A percentile compares a stretch with the other conserved stretches of the same genome.
Conservation (phyloP, 2,113 vertebrate species). For the Piprites chloris region DNA sequence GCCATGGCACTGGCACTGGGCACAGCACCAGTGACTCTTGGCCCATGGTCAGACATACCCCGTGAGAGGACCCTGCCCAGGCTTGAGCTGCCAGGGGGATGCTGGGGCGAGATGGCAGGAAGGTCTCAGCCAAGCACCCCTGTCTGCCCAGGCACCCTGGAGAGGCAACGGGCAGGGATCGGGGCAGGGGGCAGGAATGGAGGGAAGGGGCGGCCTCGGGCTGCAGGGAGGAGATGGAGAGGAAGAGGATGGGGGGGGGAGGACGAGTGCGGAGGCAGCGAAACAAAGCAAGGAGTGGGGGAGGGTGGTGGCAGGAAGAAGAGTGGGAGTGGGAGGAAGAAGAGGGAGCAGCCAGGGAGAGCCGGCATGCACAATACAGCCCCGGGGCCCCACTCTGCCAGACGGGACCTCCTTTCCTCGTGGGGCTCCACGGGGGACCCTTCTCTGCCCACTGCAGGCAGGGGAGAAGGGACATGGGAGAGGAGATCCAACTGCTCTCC, state of each 20-base stretch:
- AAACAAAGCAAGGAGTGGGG: not conserved
- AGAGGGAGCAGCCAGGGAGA: not conserved
- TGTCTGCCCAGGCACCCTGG: not conserved
- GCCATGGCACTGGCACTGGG: not conserved
- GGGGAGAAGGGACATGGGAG: accelerated
- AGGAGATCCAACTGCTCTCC: not conserved
- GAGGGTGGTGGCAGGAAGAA: not conserved
- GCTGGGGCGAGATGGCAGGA: too few species aligned
- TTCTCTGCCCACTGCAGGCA: not conserved
- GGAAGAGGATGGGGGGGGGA: not conserved
- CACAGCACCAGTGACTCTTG: not conserved
- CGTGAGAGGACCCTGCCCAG: not conserved
- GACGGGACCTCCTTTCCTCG: not conserved
- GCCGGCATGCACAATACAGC: not conserved
- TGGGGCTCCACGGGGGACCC: too few species aligned
- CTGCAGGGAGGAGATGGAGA: not conserved
- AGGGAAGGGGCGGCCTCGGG: not conserved
- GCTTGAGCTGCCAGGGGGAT: not conserved
- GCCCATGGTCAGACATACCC: not conserved
- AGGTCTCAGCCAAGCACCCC: not conserved
- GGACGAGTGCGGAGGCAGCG: not conserved
- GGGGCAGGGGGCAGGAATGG: not conserved
- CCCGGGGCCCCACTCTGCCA: not conserved
- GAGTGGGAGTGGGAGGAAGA: not conserved
- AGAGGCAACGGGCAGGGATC: not conserved